Base-by-base conservation (phyloP, 2,797 vertebrate species). In the Amniataba percoides region DNA sequence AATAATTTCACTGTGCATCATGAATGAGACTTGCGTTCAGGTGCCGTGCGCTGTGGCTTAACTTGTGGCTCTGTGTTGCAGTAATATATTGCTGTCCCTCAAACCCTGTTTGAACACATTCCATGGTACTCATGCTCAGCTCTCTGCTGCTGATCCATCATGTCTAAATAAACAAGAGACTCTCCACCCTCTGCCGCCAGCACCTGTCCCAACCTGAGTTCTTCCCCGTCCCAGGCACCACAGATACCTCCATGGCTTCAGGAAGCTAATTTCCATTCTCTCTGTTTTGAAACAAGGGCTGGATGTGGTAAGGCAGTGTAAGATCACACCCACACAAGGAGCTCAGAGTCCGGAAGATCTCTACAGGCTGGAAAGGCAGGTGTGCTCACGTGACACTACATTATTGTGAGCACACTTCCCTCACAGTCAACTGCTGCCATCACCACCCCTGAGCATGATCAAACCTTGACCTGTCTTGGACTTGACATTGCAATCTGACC, bases 261-360 rank as follows among this genome's bases (percentile, higher is more conserved):
- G 83, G 43, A 87, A 91, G 91, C 89, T 95, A 93, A 94, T 90
- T 92, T 72, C 80, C 77, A 94, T 62, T 95, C 83, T 94, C 52
- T 94, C 71, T 95, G 78, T 95, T 93, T 94, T 93, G 70, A 92
- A 93, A 92, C 83, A 95, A 95, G 95, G 95, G 92, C 87, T 94
- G 93, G 92, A 87, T 80, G 83, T 92, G 90, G 83, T 95, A 93
- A 93, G 82, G 77, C 87, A 89, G 69, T 84, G 70, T 91, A 87
- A 79, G 85, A 88, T 89, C 88, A 85, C 74, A 77, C 66, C 88
- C 81, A 87, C 80, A 83, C 77, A 81, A 71, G 82, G 83, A 90
- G 81, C 85, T 77, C 85, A 80, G 62, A 84, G 83, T 85, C 86
- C 18, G 5, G 88, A 87, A 74, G 83, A 87, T 88, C 86, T 91